phyloP scores from a whole-genome alignment of 2,113 vertebrate species.

The Halichoeres trimaculatus region DNA sequence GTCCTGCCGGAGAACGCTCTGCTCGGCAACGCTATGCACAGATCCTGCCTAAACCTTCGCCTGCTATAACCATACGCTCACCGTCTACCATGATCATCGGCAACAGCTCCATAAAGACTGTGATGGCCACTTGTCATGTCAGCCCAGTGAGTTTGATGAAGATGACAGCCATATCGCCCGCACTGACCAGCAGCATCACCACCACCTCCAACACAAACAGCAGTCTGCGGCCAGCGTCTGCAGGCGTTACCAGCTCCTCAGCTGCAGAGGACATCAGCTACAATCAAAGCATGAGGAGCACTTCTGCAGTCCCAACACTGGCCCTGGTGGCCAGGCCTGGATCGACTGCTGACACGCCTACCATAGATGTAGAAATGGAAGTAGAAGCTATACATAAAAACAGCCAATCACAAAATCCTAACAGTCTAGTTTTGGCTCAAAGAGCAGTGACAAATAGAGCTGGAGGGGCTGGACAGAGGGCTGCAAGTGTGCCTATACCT shows the following conservation, averaged over 20 bases:
- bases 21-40: constrained; percentile 94
- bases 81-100: constrained; percentile 94
- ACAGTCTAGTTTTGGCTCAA: constrained; percentile 49
- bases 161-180: constrained; percentile 94
- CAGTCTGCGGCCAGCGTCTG: constrained; percentile 86
- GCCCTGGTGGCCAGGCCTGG: constrained; percentile 83
- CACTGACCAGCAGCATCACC: constrained; percentile 81
- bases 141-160: constrained; percentile 94
- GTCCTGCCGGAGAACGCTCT: constrained; percentile 90
- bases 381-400: constrained; percentile 87
- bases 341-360: constrained; percentile 64
- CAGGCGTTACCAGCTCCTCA: constrained; percentile 75
- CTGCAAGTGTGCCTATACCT: constrained; percentile 83
- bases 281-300: constrained; percentile 85
- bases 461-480: constrained; percentile 82
- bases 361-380: constrained; percentile 90
- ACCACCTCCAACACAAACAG: constrained; percentile 73
- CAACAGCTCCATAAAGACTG: constrained; percentile 94
- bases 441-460: constrained; percentile 73
- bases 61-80: constrained; percentile 91
- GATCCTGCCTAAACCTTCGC: constrained; percentile 95
- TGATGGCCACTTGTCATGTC: constrained; percentile 92
- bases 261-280: constrained; percentile 82
- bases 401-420: constrained; percentile 73
- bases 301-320: constrained; percentile 87